Percentiles rank a stretch among this genome's conserved stretches.
These are phyloP conservation scores for Craseonycteris thonglongyai DNA, from an alignment of 2,113 vertebrate species.

Conservation along the genomic window DNA sequence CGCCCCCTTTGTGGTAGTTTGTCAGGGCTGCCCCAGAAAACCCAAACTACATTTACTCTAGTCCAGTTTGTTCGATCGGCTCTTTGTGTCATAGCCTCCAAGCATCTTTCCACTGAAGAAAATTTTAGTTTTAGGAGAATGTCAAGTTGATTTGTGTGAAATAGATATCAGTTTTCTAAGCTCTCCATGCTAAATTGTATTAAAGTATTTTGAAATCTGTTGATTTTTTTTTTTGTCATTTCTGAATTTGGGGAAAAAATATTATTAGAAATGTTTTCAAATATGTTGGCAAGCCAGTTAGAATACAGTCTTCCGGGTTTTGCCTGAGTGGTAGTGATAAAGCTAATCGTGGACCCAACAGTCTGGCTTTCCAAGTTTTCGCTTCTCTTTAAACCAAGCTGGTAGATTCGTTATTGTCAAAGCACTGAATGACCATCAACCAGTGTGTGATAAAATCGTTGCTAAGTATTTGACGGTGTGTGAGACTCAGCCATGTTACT, in stretches of 20 bases:
- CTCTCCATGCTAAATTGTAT: not conserved
- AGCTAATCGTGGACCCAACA: not conserved
- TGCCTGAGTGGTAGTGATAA: not conserved
- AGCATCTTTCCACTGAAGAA: not conserved
- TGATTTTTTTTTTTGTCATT: slow-evolving; percentile 35
- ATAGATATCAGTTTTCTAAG: slow-evolving; percentile 8
- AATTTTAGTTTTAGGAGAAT: not conserved
- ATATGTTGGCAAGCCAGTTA: slow-evolving; percentile 44
- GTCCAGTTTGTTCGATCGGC: not conserved
- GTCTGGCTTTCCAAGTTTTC: not conserved
- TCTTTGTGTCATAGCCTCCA: not conserved
- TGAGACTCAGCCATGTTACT: not conserved
- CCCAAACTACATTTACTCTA: not conserved
- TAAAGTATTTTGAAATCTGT: slow-evolving; percentile 9
- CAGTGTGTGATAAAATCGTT: not conserved
- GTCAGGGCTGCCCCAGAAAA: not conserved
- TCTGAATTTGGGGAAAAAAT: slow-evolving; percentile 37
- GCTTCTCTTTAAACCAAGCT: not conserved
- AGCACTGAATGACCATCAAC: not conserved
- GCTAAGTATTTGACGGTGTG: not conserved
- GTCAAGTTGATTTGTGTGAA: not conserved
- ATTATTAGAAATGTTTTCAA: slow-evolving; percentile 53
- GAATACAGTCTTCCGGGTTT: slow-evolving; percentile 14
- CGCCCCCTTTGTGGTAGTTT: not conserved
- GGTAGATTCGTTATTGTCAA: not conserved